Evolutionary conservation across 1,140 invertebrate species (phyloP), one percentile per base, ranked within the genome.

Genomic region (Pseudomyrmex dendroicus): DNA sequence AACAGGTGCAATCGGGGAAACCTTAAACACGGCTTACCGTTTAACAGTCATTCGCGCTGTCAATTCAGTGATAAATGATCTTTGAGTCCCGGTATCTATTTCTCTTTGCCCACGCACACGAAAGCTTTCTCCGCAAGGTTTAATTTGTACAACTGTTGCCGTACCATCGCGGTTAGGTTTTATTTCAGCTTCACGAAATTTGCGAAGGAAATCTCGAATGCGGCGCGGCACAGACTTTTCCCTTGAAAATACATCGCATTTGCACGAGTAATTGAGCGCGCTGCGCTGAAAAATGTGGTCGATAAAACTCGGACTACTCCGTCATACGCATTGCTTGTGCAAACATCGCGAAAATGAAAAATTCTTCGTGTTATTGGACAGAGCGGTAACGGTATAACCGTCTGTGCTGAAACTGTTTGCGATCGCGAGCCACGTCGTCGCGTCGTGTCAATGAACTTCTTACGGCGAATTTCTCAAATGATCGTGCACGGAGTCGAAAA

Each of bases 401-500:
- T 1, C 20, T 25, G 67, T 54, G 7, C 48, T 52, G 13, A n/a
- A n/a, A 52, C 50, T 12, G 12, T 67, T 17, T n/a, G 1, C 62
- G 56, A 35, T 44, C n/a, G 17, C 25, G n/a, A 68, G 50, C 35
- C 25, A 13, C 54, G 5, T 35, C 35, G 35, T 35, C 35, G 35
- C 35, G 59, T 66, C 35, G 48, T n/a, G 25, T 1, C 22, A 50
- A 50, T 50, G 20, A 59, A 59, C 22, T 59, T 17, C 46, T 70
- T 59, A 62, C 76, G 56, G 63, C 20, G 12, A 48, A 15, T 56
- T 46, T 56, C 2, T 12, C 4, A 22, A 66, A 46, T 35, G 48
- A 66, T 76, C 61, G 54, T 54, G 59, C 72, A 54, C 64, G 54
- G 77, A 48, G 52, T 52, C 80, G 76, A 87, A 88, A 88, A 88